Base-by-base conservation (phyloP, 2,888 invertebrate species). In the Drosophila austrosaltans region DNA sequence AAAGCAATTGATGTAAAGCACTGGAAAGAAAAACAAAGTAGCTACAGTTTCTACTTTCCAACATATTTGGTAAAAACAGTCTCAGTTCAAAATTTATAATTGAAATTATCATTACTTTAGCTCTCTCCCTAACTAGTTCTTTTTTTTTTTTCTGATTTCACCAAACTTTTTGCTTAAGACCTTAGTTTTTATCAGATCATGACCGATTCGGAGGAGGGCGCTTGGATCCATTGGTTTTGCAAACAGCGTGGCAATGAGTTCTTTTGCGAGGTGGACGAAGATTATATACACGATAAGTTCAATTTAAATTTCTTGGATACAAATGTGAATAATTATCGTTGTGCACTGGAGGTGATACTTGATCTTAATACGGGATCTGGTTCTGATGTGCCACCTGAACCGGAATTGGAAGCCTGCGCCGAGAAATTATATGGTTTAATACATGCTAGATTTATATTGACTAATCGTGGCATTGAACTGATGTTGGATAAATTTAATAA, bases 241-340 rank as follows among this genome's bases (percentile, higher is more conserved):
- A 97, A 98, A 86, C 95, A 99, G 87, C 94, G 98, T 81, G 99
- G 99, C 85, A 98, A 99, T 94, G 99, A 99, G 93, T 99, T 98
- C 93, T 99, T 98, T 92, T 99, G 99, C 93, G 98, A 98, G 98
- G 98, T 99, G 76, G 99, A 99, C 92, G 99, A 99, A 93, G 99
- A 99, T 93, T 99, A 99, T 91, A 99, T 99, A 92, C 99, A 99
- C 93, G 99, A 99, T 93, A 99, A 99, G 94, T 99, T 99, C 93
- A 99, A 99, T 93, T 94, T 99, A 92, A 99, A 99, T 64, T 99
- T 99, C 69, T 94, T 99, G 78, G 99, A 98, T 94, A 98, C 99
- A 93, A 98, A 99, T 94, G 99, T 99, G 81, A 99, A 98, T 81
- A 99, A 99, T 93, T 99, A 99, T 93, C 96, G 99, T 92, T 98